Evolutionary conservation across 1,140 invertebrate genomes (phyloP), one percentile per base, ranked within the genome.

Genomic region (Penaeus japonicus): DNA sequence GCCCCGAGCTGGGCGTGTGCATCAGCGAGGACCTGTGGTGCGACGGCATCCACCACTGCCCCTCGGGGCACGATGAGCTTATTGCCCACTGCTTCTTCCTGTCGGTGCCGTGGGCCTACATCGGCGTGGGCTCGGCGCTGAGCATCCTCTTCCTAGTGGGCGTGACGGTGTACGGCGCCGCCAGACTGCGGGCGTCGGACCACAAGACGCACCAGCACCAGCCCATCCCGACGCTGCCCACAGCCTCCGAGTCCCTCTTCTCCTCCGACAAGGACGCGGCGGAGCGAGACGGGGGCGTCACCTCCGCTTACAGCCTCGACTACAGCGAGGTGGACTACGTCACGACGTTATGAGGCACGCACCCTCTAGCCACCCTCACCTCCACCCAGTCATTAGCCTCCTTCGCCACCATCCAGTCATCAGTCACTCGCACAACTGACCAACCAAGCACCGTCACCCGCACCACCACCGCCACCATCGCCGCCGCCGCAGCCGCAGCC

Each of bases 1-100:
- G 97, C 92, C 95, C 96, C 0, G 97, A 97, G 85, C 91, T 98
- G 86, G 89, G 90, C 5, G 97, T 96, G 4, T 98, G 97, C 92
- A 97, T 98, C 91, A 96, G 96, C 91, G 94, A 95, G 0, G 95
- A 95, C n/a, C 94, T 98, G 15, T 97, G 96, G 96, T 98, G 97
- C 92, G 96, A 98, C 91, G 97, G 96, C 0, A 93, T 95, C 20
- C 94, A 94, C 47, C 96, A 98, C 91, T 98, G 97, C 92, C 97
- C 97, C 0, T 96, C 96, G 2, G 96, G 96, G 0, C 95, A 96
- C 91, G 97, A 98, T 93, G 97, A 98, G 92, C 94, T 96, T 2
- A 93, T 96, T 24, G 91, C 91, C 35, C 91, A 92, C 79, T 93
- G 91, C 84, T 91, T 91, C 90, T 91, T 87, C 59, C 89, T 86